These are phyloP conservation scores for Pseudomyrmex sp. DNA, from an alignment of 1,140 invertebrate genomes.

Conservation along the genomic window DNA sequence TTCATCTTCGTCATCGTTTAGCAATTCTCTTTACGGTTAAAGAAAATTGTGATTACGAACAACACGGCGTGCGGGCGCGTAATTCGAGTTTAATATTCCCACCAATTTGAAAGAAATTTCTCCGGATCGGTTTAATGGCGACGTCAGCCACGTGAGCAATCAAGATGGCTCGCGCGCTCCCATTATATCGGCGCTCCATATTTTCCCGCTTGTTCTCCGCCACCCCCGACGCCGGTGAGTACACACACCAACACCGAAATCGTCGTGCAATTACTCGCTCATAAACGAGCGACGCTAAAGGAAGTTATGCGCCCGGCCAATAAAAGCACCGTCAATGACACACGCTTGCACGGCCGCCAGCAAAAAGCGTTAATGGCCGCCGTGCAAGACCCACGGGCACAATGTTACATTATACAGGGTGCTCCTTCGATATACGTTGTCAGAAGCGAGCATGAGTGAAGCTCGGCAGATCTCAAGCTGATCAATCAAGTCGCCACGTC, in stretches of 20 bases:
- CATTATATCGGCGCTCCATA: constrained; percentile 61
- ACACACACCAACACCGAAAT: constrained; percentile 66
- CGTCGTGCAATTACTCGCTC: constrained; percentile 76
- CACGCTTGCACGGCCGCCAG: constrained; percentile 63
- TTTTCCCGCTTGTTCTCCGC: constrained; percentile 51
- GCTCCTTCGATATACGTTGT: constrained; percentile 17
- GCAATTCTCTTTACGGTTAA: constrained; percentile 23
- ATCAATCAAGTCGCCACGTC: constrained; percentile 48
- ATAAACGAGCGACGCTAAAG: constrained; percentile 76
- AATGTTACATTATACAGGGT: constrained; percentile 62
- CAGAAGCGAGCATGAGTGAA: neutral
- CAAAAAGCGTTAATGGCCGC: constrained; percentile 71
- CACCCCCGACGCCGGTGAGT: neutral
- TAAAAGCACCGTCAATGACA: constrained; percentile 74
- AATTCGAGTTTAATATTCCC: constrained; percentile 46
- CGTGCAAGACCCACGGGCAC: constrained; percentile 51
- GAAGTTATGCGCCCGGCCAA: constrained; percentile 72
- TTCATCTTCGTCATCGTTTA: neutral
- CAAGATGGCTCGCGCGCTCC: constrained; percentile 10
- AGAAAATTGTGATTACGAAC: constrained; percentile 19
- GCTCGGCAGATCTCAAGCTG: neutral
- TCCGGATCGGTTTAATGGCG: constrained; percentile 26
- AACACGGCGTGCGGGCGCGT: neutral
- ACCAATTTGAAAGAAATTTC: constrained; percentile 31
- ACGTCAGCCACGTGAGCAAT: constrained; percentile 57